phyloP scores from a whole-genome alignment of 2,113 vertebrate genomes.

The Dromas ardeola region DNA sequence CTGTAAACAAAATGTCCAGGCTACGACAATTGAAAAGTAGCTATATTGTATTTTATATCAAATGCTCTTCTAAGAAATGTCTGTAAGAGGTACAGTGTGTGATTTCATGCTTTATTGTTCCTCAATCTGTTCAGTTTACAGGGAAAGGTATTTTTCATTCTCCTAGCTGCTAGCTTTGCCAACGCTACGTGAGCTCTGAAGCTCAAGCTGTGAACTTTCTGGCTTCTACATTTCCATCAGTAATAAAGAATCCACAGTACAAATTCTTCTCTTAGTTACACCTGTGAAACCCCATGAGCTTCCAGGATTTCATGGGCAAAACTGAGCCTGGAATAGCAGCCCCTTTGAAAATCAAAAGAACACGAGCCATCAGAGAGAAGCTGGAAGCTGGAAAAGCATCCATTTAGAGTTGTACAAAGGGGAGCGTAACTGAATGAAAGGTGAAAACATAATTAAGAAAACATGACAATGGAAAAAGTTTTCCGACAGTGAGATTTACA shows the following conservation, averaged over 20 bases:
- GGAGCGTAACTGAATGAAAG: background rate
- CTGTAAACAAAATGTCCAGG: background rate
- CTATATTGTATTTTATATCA: background rate
- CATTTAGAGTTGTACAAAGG: background rate
- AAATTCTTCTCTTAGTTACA: background rate
- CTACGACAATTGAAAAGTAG: background rate
- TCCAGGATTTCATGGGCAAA: background rate
- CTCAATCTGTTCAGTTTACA: background rate
- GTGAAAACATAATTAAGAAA: background rate
- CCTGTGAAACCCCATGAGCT: background rate
- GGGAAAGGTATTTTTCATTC: background rate
- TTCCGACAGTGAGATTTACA: background rate
- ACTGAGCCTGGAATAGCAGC: background rate
- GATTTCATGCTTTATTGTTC: slow-evolving; percentile 29
- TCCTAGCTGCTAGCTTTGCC: background rate
- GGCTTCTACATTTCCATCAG: background rate
- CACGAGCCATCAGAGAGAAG: background rate
- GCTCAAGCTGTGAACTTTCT: slow-evolving; percentile 3
- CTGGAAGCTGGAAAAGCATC: background rate
- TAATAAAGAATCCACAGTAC: background rate
- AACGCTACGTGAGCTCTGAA: background rate
- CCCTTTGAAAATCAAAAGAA: background rate
- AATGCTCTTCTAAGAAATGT: background rate
- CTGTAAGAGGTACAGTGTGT: background rate
- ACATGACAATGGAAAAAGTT: background rate